Conservation (phyloP, 2,113 vertebrate genomes). For the Mormyrus iriodes region DNA sequence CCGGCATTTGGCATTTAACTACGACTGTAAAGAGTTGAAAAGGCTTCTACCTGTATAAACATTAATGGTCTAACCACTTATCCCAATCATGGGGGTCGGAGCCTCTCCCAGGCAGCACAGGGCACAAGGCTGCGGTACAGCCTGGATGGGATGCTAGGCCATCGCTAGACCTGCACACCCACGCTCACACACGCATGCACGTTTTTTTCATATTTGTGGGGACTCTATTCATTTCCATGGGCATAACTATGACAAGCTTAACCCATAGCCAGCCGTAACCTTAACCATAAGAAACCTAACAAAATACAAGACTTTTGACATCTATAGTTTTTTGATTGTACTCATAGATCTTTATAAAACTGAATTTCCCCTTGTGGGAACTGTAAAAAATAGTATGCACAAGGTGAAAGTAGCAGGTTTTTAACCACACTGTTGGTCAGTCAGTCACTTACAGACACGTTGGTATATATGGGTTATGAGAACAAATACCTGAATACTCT, state of each 20-base stretch:
- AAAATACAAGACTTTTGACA: background rate
- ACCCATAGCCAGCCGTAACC: background rate
- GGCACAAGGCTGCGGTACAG: background rate
- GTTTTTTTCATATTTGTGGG: background rate
- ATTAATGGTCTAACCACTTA: background rate
- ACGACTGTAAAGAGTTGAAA: background rate
- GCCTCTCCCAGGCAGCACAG: background rate
- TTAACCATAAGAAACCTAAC: background rate
- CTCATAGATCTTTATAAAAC: background rate
- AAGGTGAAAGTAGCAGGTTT: too few relatives aligned
- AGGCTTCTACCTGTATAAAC: background rate
- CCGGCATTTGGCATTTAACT: background rate
- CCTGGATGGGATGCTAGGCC: background rate
- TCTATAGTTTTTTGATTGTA: background rate
- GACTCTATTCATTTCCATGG: background rate
- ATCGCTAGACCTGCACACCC: background rate
- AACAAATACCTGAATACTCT: too few relatives aligned
- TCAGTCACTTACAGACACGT: too few relatives aligned
- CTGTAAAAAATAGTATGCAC: too few relatives aligned
- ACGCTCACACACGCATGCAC: background rate
- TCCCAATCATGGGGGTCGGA: background rate
- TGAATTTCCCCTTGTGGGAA: too few relatives aligned
- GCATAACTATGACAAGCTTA: background rate
- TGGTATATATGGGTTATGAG: too few relatives aligned
- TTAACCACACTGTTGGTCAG: too few relatives aligned